Evolutionary conservation across 1,140 invertebrate species (phyloP).

Genomic region (Limonius californicus): DNA sequence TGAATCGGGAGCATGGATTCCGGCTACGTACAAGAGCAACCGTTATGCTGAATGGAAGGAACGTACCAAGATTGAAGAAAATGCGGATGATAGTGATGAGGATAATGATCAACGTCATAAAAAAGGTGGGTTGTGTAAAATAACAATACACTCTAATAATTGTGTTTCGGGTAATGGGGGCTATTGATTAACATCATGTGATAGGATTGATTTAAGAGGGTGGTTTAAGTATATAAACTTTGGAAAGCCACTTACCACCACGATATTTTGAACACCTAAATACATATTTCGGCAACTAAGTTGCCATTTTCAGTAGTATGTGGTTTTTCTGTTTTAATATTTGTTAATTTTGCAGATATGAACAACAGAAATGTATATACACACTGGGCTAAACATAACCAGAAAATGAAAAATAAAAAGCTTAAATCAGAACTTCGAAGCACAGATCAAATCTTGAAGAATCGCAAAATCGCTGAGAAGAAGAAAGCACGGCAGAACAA

Average conservation of each 20-base stretch:
- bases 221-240: no score
- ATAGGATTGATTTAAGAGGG: no score
- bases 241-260: no score
- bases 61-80: conserved; percentile 68
- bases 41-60: conserved; percentile 86
- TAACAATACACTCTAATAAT: no score
- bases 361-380: conserved; percentile 47
- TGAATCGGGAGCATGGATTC: conserved; percentile 91
- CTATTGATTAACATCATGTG: conserved; percentile 1
- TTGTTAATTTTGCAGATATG: conserved; percentile 3
- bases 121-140: no score
- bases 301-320: no score
- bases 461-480: conserved; percentile 55
- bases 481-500: conserved; percentile 46
- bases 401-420: conserved; percentile 54
- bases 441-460: conserved; percentile 68
- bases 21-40: conserved; percentile 89
- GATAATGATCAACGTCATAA: conserved; percentile 49
- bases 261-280: no score
- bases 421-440: conserved; percentile 57
- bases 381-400: conserved; percentile 59
- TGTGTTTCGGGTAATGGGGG: no score
- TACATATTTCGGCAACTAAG: no score
- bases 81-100: conserved; percentile 57
- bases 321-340: conserved; percentile 11